Evolutionary conservation across 2,113 vertebrate genomes (phyloP), one percentile per base, ranked within the genome.

Genomic region (Harpagus bidentatus): DNA sequence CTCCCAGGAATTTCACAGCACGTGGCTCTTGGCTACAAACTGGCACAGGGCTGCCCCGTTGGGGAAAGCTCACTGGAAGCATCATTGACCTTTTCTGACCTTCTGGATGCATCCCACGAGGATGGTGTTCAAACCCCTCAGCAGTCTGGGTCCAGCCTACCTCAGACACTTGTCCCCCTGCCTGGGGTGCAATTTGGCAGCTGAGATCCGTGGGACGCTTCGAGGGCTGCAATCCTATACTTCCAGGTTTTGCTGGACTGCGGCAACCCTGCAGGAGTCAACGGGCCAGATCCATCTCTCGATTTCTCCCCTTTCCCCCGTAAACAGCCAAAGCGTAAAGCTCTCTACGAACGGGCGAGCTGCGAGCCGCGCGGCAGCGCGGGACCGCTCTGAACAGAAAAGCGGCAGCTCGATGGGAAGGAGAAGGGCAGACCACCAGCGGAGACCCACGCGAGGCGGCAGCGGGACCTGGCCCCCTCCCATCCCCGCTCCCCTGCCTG

Each of bases 231-330:
- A 34, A 1, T 1, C 7, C 32, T 6, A 2, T 8, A 22, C 28
- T 48, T 23, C 14, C 61, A 16, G 8, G 3, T 53, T 58, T 62
- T n/a, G 13, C 42, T 8, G 89, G 31, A 3, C 26, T 26, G 56
- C 0, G 8, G 50, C n/a, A 32, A 3, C 48, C 18, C 26, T 13
- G 50, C 73, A 25, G 65, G 29, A 55, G 40, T 22, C 87, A 13
- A 12, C 0, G 13, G 40, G 10, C 20, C 34, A 34, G 11, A 3
- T 9, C 6, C 0, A 5, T 2, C 23, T 47, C n/a, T n/a, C 26
- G 14, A 0, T 29, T 78, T 55, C 58, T 47, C 32, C 45, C 40
- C 26, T 11, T 13, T 7, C 45, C 29, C 36, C 36, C 0, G 0
- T 22, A 28, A 53, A 38, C 31, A 62, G 8, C 18, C 34, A 6